A percentile compares a stretch with the other conserved stretches of the same genome.
phyloP scores from a whole-genome alignment of 2,888 invertebrate species.

The Charanyca ferruginea region DNA sequence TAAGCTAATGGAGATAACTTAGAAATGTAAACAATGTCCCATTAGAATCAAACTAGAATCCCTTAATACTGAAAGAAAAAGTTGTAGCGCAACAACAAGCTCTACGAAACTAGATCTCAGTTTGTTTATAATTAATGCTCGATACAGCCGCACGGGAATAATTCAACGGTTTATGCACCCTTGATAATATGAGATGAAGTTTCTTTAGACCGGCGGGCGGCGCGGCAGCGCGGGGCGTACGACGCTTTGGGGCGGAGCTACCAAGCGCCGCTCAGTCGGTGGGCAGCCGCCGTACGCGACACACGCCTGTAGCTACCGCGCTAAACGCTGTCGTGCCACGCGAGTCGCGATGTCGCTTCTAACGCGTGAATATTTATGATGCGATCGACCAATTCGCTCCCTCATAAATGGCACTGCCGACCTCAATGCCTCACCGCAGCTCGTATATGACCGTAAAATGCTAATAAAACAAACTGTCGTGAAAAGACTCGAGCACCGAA shows the following conservation, averaged over 20 bases:
- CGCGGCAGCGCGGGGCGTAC: slow-evolving; percentile 81
- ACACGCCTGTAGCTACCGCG: slow-evolving; percentile 75
- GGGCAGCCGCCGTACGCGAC: slow-evolving; percentile 86
- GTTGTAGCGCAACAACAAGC: slow-evolving; percentile 66
- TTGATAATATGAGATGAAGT: slow-evolving; percentile 89
- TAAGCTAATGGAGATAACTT: slow-evolving; percentile 25
- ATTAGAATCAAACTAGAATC: slow-evolving; percentile 52
- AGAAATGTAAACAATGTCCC: slow-evolving; percentile 31
- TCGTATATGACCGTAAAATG: slow-evolving; percentile 86
- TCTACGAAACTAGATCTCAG: slow-evolving; percentile 77
- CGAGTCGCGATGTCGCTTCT: slow-evolving; percentile 86
- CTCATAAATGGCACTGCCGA: slow-evolving; percentile 87
- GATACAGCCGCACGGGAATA: slow-evolving; percentile 85
- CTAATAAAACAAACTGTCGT: slow-evolving; percentile 86
- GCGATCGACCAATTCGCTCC: slow-evolving; percentile 83
- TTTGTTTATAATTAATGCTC: slow-evolving; percentile 86
- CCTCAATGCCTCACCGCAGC: slow-evolving; percentile 80
- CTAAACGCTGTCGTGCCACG: slow-evolving; percentile 80
- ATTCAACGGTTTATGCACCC: slow-evolving; percentile 89
- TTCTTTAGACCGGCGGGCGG: slow-evolving; percentile 86
- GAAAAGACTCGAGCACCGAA: slow-evolving; percentile 87
- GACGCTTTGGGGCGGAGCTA: slow-evolving; percentile 86
- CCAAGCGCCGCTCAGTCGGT: slow-evolving; percentile 86
- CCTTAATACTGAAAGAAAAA: slow-evolving; percentile 59
- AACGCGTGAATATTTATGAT: slow-evolving; percentile 89